phyloP scores from a whole-genome alignment of 2,888 invertebrate genomes.

The Lampropteryx suffumata region DNA sequence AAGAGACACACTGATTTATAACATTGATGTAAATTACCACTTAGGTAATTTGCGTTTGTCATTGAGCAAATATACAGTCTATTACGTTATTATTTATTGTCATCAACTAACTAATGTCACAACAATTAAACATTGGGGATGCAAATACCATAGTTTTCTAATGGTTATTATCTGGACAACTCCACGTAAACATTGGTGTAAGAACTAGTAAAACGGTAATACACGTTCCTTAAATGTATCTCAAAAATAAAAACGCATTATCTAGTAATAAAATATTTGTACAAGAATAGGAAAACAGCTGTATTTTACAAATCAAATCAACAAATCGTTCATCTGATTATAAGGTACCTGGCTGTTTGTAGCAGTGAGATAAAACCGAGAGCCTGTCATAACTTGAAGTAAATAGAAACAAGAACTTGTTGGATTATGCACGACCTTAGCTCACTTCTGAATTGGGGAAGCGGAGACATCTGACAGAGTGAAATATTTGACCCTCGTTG shows the following conservation, averaged over 20 bases:
- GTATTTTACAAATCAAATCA: too few relatives aligned
- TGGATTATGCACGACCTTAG: constrained; percentile 14
- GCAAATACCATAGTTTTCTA: too few relatives aligned
- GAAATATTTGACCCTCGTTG: constrained; percentile 12
- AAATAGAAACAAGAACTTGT: constrained; percentile 11
- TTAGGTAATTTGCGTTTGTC: constrained; percentile 44
- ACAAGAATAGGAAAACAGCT: too few relatives aligned
- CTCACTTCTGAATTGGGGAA: constrained; percentile 9
- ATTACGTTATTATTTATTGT: constrained; percentile 18
- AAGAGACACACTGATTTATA: constrained; percentile 48
- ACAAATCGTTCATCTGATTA: too few relatives aligned
- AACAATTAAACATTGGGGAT: too few relatives aligned
- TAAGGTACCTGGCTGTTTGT: not conserved
- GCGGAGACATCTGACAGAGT: constrained; percentile 16
- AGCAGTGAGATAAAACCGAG: not conserved
- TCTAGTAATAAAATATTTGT: too few relatives aligned
- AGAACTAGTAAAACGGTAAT: too few relatives aligned
- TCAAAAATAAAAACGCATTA: too few relatives aligned
- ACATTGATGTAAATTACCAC: constrained; percentile 48
- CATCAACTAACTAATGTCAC: constrained; percentile 4
- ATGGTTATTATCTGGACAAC: too few relatives aligned
- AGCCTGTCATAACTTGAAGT: constrained; percentile 8
- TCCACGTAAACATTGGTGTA: too few relatives aligned
- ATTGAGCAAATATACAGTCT: constrained; percentile 38
- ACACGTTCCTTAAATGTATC: too few relatives aligned